Evolutionary conservation across 2,113 vertebrate genomes (phyloP).

Genomic region (Rhynchopsitta pachyrhyncha): DNA sequence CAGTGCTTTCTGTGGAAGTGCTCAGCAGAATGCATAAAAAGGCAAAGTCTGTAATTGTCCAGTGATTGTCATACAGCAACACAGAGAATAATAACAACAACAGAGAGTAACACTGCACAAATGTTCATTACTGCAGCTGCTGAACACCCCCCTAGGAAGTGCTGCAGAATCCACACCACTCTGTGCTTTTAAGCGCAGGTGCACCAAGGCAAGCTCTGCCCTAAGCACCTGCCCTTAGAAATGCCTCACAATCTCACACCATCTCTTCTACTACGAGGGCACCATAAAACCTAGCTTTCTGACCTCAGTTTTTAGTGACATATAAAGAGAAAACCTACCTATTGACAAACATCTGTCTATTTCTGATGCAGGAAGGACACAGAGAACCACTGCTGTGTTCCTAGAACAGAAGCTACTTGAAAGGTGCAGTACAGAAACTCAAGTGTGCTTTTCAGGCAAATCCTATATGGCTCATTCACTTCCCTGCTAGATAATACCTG

Average conservation of each 20-base stretch:
- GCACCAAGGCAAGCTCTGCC: background rate
- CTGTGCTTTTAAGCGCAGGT: background rate
- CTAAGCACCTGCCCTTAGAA: background rate
- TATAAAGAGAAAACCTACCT: background rate
- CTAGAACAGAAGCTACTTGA: background rate
- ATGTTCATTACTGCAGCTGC: background rate
- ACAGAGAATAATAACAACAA: background rate
- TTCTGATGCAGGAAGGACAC: background rate
- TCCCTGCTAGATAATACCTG: background rate
- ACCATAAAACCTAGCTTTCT: background rate
- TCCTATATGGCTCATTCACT: background rate
- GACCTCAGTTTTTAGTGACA: background rate
- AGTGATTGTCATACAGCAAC: background rate
- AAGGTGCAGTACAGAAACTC: background rate
- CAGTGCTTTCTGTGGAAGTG: background rate
- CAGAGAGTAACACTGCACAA: background rate
- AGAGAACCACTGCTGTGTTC: background rate
- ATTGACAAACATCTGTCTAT: background rate
- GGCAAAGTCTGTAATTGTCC: background rate
- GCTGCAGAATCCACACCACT: background rate
- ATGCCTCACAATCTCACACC: background rate
- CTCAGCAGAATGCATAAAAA: background rate
- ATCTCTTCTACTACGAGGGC: background rate
- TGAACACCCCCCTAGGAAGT: background rate
- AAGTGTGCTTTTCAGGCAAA: background rate